phyloP scores from a whole-genome alignment of 2,113 vertebrate species.

The Mustela lutreola region DNA sequence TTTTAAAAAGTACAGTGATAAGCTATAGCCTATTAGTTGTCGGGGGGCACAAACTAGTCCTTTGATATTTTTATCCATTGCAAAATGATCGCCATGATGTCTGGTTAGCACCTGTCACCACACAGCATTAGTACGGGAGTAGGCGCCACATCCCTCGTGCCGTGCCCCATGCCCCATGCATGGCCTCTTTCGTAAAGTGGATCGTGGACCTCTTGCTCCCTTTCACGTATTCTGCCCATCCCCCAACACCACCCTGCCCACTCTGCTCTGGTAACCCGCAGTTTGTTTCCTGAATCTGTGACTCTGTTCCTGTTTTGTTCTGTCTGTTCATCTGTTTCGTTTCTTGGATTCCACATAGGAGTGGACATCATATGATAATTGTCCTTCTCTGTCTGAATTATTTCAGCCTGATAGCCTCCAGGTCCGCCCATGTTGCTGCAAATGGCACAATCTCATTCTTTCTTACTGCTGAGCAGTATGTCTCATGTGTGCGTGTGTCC shows the following conservation, averaged over 20 bases:
- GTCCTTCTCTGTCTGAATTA: background rate
- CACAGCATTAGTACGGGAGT: accelerated
- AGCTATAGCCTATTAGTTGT: too few relatives aligned
- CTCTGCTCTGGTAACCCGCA: background rate
- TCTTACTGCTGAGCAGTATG: background rate
- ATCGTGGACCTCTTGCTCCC: background rate
- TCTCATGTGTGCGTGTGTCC: too few relatives aligned
- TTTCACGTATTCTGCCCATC: background rate
- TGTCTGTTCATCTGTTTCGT: background rate
- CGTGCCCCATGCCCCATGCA: background rate
- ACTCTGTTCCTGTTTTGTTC: background rate
- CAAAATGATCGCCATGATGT: background rate
- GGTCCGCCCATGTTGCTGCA: background rate
- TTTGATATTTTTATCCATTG: background rate
- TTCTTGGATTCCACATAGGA: background rate
- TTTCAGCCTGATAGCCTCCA: too few relatives aligned
- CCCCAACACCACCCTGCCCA: background rate
- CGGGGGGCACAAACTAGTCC: background rate
- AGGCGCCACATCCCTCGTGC: accelerated
- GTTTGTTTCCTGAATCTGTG: background rate
- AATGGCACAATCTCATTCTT: background rate
- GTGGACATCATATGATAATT: background rate
- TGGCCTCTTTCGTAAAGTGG: background rate
- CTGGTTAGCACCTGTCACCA: background rate
- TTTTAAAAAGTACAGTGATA: background rate